Base-by-base conservation (phyloP, 2,113 vertebrate genomes). In the Rhea pennata region DNA sequence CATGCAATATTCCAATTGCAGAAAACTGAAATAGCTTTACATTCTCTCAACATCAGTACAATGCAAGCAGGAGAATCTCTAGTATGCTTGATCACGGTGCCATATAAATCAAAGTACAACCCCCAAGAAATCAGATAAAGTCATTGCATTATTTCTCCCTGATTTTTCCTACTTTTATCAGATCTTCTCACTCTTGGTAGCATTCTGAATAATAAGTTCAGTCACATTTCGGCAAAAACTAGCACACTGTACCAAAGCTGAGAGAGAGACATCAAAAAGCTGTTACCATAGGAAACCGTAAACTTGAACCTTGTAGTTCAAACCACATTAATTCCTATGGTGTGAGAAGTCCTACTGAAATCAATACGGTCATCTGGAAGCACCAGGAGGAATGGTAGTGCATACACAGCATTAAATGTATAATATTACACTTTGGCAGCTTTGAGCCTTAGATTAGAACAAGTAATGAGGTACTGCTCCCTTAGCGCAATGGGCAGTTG, bases 161-260 rank as follows among this genome's bases (percentile, higher is more conserved):
- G 7, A 9, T 64, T 70, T 83, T 83, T 70, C 59, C 73, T 36
- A 53, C 23, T 85, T 83, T n/a, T 27, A 71, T 33, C 15, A 77
- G 67, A 29, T 40, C 24, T 56, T 73, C n/a, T 58, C 51, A 72
- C 5, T 6, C 40, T 80, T 22, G 29, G 61, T 40, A 44, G 21
- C 39, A 48, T 11, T 56, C 73, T 42, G 48, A 92, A 77, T 16
- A 77, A 56, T 3, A 15, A 85, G 67, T 64, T 86, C 65, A 69
- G 53, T 61, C 85, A 80, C 72, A 90, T 86, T 92, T 90, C 81
- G 78, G 62, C 66, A 88, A 88, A 93, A 84, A 9, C 70, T 84
- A 86, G 48, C 70, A 91, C 70, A 22, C 2, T 39, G 40, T 53
- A 88, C 14, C 29, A 84, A 80, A 92, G 81, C 56, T 54, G 70